Base-by-base conservation (phyloP, 2,797 vertebrate genomes). In the Pipistrellus pipistrellus region DNA sequence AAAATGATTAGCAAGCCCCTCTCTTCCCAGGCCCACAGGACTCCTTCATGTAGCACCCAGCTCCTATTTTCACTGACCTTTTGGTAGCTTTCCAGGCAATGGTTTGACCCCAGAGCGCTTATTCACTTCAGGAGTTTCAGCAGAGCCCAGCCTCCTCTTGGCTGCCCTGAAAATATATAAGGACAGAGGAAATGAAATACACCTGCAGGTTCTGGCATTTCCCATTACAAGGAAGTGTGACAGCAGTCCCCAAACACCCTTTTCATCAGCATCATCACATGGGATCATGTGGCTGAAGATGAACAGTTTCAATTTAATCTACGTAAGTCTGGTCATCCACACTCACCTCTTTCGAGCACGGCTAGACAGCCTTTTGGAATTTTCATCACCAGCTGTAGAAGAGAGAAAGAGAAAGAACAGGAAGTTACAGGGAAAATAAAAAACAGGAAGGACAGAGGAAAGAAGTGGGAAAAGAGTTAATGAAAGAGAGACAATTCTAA, bases 291-390 rank as follows among this genome's bases (percentile, higher is more conserved):
- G 53, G 75, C 66, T 44, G 7, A 82, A 44, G 38, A 90, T 4
- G 0, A 73, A 57, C 30, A 72, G 51, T 11, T 84, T 27, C 44
- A 23, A n/a, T 64, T 73, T 55, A 75, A 55, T 10, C 32, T 27
- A 1, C 0, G 0, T 30, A 88, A 57, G 97, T 97, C 5, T 96
- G 90, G 83, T 98, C 98, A 95, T 1, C 4, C 5, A 2, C 32
- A 53, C 98, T 98, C 97, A 99, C 99, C 99, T 99, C 98, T 98
- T 99, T 72, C 99, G 98, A 68, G 96, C 98, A 97, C 99, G 98
- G 81, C 99, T 99, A 59, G 99, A 99, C 30, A 99, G 97, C 69
- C 99, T 99, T 97, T 99, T 99, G 68, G 11, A 97, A 5, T 96
- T 96, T 13, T 98, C 98, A 27, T 98, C 98, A 51, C 21, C 71